Evolutionary conservation across 2,113 vertebrate species (phyloP).

Genomic region (Antennarius striatus): DNA sequence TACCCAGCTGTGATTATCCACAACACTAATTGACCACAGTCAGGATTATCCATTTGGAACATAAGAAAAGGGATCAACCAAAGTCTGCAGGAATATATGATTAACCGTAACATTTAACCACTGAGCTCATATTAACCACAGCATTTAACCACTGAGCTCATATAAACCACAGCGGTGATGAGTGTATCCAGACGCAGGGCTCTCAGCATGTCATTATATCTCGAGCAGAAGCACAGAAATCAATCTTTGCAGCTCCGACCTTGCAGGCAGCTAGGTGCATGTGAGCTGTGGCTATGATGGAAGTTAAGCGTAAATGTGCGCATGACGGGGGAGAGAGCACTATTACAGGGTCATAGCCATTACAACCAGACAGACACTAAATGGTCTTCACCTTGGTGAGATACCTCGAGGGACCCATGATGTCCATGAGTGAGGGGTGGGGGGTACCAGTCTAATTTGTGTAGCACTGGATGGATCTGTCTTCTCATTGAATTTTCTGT

Average conservation of each 20-base stretch:
- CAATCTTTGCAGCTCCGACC: conserved; percentile 57
- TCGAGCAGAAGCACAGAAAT: conserved; percentile 43
- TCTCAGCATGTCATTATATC: conserved; percentile 44
- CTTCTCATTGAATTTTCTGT: conserved; percentile 77
- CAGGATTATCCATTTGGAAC: conserved; percentile 59
- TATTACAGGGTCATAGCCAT: conserved; percentile 73
- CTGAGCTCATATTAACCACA: conserved; percentile 43
- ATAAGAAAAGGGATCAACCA: conserved; percentile 47
- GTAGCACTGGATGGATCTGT: conserved; percentile 76
- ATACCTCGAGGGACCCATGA: conserved; percentile 47
- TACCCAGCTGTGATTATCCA: conserved; percentile 75
- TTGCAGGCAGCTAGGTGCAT: conserved; percentile 48
- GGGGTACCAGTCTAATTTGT: conserved; percentile 78
- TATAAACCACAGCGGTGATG: conserved; percentile 46
- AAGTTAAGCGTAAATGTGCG: conserved; percentile 20
- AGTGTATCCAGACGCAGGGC: conserved; percentile 45
- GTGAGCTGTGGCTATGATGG: conserved; percentile 46
- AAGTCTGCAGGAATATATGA: conserved; percentile 49
- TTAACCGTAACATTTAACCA: conserved; percentile 63
- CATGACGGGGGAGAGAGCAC: conserved; percentile 15
- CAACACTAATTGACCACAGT: conserved; percentile 74
- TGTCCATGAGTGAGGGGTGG: conserved; percentile 34
- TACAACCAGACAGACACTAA: conserved; percentile 79
- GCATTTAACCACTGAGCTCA: conserved; percentile 51
- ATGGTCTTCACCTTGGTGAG: conserved; percentile 45